Conservation (phyloP, 2,888 invertebrate species). For the Tetranychus piercei region DNA sequence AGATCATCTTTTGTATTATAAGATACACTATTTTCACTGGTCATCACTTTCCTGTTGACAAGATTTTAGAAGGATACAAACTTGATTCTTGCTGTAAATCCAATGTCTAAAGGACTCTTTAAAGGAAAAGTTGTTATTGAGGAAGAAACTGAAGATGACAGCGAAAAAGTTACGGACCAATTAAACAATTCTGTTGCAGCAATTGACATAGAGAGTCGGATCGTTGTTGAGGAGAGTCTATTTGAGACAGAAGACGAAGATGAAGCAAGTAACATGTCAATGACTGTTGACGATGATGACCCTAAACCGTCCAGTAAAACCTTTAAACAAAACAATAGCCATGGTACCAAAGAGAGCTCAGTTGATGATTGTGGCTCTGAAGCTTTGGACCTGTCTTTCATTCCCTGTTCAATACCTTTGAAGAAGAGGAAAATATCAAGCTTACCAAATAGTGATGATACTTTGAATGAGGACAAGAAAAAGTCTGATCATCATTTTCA, state of each 20-base stretch:
- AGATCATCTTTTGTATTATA: neutral
- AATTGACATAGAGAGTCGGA: neutral
- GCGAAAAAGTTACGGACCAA: neutral
- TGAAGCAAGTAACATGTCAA: neutral
- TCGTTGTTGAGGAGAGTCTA: neutral
- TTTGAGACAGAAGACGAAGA: neutral
- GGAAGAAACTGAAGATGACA: neutral
- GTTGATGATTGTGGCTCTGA: neutral
- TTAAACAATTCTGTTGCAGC: neutral
- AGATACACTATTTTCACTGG: neutral
- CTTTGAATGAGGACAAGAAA: neutral
- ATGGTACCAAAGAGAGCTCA: neutral
- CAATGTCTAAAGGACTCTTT: neutral
- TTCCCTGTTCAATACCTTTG: conserved; percentile 1
- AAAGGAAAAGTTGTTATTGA: neutral
- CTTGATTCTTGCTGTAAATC: neutral
- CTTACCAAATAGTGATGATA: neutral
- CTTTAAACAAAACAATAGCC: no score
- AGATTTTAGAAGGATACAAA: neutral
- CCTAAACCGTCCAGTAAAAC: neutral
- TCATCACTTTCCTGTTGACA: no score
- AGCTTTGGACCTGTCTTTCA: conserved; percentile 4
- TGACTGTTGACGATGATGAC: neutral
- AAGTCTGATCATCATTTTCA: neutral
- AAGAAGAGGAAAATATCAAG: conserved; percentile 8